Evolutionary conservation across 2,888 invertebrate species (phyloP).

Genomic region (Caenorhabditis doughertyi): DNA sequence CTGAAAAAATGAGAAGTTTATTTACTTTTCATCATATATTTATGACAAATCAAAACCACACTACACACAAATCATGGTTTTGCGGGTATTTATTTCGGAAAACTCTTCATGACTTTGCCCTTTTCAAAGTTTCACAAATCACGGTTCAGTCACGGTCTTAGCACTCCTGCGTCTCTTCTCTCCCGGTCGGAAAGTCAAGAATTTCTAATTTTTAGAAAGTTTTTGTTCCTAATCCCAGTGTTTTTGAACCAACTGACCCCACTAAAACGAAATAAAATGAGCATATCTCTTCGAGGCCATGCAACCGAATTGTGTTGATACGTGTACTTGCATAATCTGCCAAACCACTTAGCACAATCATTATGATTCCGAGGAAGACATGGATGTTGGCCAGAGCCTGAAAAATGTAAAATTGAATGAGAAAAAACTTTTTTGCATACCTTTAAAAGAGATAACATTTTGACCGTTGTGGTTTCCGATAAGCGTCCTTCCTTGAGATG

Average conservation of each 20-base stretch:
- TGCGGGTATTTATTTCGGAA: neutral
- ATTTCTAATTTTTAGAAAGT: neutral
- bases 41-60: constrained; percentile 8
- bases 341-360: constrained; percentile 75
- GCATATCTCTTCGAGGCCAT: constrained; percentile 77
- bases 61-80: constrained; percentile 31
- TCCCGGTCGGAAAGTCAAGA: neutral
- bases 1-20: constrained; percentile 67
- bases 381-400: constrained; percentile 79
- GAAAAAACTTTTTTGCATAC: constrained; percentile 54
- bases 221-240: too few species aligned
- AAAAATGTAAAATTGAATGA: constrained; percentile 21
- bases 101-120: neutral
- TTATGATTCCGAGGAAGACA: constrained; percentile 74
- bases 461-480: constrained; percentile 71
- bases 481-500: constrained; percentile 69
- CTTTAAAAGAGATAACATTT: constrained; percentile 71
- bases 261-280: constrained; percentile 78
- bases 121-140: constrained; percentile 43
- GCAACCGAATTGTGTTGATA: constrained; percentile 75
- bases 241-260: constrained; percentile 70
- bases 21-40: neutral
- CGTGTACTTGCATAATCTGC: constrained; percentile 78
- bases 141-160: constrained; percentile 36
- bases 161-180: constrained; percentile 9